These are phyloP conservation scores for Anisognathus igniventris DNA, from an alignment of 2,797 vertebrate genomes.

Conservation along the genomic window DNA sequence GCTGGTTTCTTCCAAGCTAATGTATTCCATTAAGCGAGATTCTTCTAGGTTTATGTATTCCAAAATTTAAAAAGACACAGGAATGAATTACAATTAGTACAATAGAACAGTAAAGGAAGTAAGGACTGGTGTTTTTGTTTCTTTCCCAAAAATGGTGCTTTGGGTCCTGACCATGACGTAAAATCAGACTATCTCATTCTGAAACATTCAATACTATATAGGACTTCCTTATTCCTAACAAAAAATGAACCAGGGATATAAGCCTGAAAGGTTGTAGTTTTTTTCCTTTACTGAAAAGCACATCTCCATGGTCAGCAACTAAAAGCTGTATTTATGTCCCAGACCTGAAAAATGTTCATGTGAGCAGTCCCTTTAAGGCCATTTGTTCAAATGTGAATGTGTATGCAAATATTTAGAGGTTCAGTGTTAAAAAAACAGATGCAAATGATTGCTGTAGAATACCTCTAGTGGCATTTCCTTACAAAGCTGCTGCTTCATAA, in stretches of 20 bases:
- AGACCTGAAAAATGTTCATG: background rate
- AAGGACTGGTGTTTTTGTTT: background rate
- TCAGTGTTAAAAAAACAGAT: background rate
- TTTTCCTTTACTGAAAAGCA: background rate
- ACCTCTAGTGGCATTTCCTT: background rate
- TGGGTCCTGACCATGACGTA: background rate
- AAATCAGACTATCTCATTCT: background rate
- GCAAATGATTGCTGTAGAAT: background rate
- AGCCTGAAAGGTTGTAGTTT: background rate
- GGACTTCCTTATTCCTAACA: background rate
- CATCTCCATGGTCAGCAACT: background rate
- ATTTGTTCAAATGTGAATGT: background rate
- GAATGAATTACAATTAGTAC: background rate
- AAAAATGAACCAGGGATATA: background rate
- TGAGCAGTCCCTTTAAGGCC: background rate
- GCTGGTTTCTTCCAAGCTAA: background rate
- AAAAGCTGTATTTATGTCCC: background rate
- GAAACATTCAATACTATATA: background rate
- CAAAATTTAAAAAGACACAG: background rate
- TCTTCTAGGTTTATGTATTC: background rate
- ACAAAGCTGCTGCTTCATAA: slow-evolving; percentile 4
- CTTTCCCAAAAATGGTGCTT: background rate
- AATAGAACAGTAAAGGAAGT: background rate
- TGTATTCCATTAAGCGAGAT: background rate
- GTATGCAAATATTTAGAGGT: background rate